Evolutionary conservation across 1,140 invertebrate genomes (phyloP), one percentile per base, ranked within the genome.

Genomic region (Mya arenaria): DNA sequence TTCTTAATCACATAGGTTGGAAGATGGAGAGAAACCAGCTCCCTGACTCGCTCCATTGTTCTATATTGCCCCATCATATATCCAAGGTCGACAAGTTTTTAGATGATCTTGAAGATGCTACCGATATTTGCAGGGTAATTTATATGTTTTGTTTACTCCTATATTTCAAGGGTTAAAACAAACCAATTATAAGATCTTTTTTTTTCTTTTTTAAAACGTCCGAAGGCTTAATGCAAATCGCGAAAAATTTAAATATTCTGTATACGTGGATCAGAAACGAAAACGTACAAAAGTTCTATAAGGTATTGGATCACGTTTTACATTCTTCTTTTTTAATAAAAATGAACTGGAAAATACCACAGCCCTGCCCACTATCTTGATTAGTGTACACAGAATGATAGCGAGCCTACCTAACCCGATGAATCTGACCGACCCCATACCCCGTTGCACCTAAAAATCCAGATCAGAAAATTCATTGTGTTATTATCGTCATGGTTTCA

Each of bases 121-220:
- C 79, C 0, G 39, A 84, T 5, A 63, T 83, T 36, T 88, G 83
- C 36, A 88, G 83, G 88, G 96, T 96, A 90, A 91, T 82, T 74
- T 32, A 34, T 34, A 39, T 15, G 6, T 71, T 71, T 62, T 62
- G 19, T n/a, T n/a, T n/a, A n/a, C 30, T 23, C 56, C 30, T 8
- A 60, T 60, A 60, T 60, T 25, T 25, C 30, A 8, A 48, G 13
- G 13, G 13, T 48, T 48, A n/a, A n/a, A 48, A 15, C 44, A 48
- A 48, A 13, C 44, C 44, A 48, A 15, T n/a, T 48, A n/a, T n/a
- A 48, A 48, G n/a, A 48, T 48, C n/a, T 19, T 56, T 17, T 48
- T 48, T 48, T 13, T 48, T 48, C 44, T 48, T 13, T 48, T 48
- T 48, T 48, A 48, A 48, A 48, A 10, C 10, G n/a, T 13, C 44